A percentile compares a stretch with the other conserved stretches of the same genome.
These are phyloP conservation scores for Gari tellinella DNA, from an alignment of 2,888 invertebrate species.

Conservation along the genomic window DNA sequence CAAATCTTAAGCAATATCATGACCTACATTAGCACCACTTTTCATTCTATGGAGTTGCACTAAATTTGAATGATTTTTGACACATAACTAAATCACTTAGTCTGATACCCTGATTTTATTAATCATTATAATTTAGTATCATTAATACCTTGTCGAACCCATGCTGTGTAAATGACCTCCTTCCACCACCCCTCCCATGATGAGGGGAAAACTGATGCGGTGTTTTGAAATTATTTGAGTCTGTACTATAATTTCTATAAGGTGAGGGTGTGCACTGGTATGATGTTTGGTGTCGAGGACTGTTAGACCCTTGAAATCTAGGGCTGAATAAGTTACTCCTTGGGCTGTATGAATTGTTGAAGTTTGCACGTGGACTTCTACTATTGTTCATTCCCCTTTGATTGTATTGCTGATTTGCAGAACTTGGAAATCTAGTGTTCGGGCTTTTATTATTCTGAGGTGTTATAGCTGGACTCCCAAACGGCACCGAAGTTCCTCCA, in stretches of 20 bases:
- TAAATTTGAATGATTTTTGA: no score
- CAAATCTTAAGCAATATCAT: no score
- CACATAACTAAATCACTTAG: no score
- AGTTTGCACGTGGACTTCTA: slow-evolving; percentile 9
- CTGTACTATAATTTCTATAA: slow-evolving; percentile 25
- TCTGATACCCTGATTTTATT: no score
- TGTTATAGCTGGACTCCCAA: slow-evolving; percentile 9
- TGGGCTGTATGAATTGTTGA: slow-evolving; percentile 21
- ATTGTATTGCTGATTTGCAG: slow-evolving; percentile 20
- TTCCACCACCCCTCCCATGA: slow-evolving; percentile 55
- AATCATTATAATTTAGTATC: no score
- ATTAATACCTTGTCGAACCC: slow-evolving; percentile 59
- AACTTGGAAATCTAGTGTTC: no score
- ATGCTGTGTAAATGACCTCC: slow-evolving; percentile 48
- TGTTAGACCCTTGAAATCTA: background rate
- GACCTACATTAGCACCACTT: no score
- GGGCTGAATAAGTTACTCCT: slow-evolving; percentile 13
- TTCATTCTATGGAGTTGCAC: no score
- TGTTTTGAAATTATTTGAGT: slow-evolving; percentile 50
- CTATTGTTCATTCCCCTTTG: slow-evolving; percentile 26
- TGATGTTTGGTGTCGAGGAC: slow-evolving; percentile 14
- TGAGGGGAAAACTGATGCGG: slow-evolving; percentile 60
- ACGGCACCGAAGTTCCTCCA: slow-evolving; percentile 30
- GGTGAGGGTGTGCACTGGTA: slow-evolving; percentile 23
- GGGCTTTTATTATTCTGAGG: no score